Conservation (phyloP, 2,888 invertebrate species). For the Cosmia pyralina region DNA sequence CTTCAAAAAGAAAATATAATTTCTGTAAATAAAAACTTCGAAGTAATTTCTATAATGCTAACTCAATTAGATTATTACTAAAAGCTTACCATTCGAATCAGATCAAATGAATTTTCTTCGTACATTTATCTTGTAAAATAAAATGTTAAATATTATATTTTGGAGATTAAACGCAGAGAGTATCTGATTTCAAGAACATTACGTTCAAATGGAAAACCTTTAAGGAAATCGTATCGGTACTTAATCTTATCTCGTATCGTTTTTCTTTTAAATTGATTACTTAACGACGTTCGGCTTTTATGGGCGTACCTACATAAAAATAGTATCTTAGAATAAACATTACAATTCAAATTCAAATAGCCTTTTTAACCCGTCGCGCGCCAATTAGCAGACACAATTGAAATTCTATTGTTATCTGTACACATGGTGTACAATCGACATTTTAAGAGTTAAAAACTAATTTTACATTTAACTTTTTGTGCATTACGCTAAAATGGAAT, state of each 20-base stretch:
- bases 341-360: not conserved
- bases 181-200: slow-evolving; percentile 41
- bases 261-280: slow-evolving; percentile 45
- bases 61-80: slow-evolving; percentile 25
- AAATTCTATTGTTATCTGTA: too few relatives aligned
- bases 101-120: slow-evolving; percentile 3
- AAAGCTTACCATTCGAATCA: slow-evolving; percentile 15
- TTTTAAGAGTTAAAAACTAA: too few relatives aligned
- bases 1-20: not conserved
- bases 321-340: not conserved
- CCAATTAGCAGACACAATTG: too few relatives aligned
- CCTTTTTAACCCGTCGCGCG: too few relatives aligned
- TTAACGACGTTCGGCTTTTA: slow-evolving; percentile 20
- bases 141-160: slow-evolving; percentile 37
- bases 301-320: not conserved
- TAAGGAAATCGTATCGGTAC: slow-evolving; percentile 54
- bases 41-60: slow-evolving; percentile 1
- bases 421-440: too few relatives aligned
- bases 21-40: not conserved
- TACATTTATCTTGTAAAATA: slow-evolving; percentile 18
- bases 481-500: not conserved
- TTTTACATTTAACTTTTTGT: not conserved
- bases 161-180: slow-evolving; percentile 17
- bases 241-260: slow-evolving; percentile 50
- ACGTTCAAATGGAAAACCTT: slow-evolving; percentile 55